These are phyloP conservation scores for Oncorhynchus nerka DNA, from an alignment of 2,113 vertebrate species.

Conservation along the genomic window DNA sequence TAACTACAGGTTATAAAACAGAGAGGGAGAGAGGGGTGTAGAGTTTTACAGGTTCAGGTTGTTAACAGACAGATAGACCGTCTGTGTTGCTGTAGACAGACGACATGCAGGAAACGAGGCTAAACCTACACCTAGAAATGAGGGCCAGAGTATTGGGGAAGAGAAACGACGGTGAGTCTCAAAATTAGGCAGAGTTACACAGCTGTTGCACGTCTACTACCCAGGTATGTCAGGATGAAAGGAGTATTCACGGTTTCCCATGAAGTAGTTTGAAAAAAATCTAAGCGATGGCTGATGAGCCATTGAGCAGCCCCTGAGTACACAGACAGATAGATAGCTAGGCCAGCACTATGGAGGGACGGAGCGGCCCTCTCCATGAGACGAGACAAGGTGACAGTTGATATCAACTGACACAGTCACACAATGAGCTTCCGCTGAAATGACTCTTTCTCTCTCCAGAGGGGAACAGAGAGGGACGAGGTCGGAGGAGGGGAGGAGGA, in stretches of 20 bases:
- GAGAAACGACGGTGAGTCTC: neutral
- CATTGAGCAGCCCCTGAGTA: constrained; percentile 3
- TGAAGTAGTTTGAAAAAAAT: neutral
- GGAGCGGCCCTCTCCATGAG: constrained; percentile 36
- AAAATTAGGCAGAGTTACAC: neutral
- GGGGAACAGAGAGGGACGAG: neutral
- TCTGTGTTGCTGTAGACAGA: neutral
- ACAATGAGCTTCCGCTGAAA: constrained; percentile 14
- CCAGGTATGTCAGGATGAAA: neutral
- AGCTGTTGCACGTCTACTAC: neutral
- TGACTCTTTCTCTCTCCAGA: constrained; percentile 4
- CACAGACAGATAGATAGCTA: constrained; percentile 20
- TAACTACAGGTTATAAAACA: constrained; percentile 64
- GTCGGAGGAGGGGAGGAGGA: no score
- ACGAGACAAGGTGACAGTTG: constrained; percentile 62
- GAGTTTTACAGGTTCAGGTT: neutral
- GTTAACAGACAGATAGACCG: neutral
- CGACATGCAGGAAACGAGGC: neutral
- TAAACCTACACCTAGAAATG: constrained; percentile 2
- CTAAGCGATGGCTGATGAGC: neutral
- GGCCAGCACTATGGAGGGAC: constrained; percentile 46
- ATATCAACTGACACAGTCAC: constrained; percentile 45
- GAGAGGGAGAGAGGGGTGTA: neutral
- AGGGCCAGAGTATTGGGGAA: neutral
- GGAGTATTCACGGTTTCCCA: neutral